These are phyloP conservation scores for Chrysemys picta DNA, from an alignment of 2,113 vertebrate genomes.

Conservation along the genomic window DNA sequence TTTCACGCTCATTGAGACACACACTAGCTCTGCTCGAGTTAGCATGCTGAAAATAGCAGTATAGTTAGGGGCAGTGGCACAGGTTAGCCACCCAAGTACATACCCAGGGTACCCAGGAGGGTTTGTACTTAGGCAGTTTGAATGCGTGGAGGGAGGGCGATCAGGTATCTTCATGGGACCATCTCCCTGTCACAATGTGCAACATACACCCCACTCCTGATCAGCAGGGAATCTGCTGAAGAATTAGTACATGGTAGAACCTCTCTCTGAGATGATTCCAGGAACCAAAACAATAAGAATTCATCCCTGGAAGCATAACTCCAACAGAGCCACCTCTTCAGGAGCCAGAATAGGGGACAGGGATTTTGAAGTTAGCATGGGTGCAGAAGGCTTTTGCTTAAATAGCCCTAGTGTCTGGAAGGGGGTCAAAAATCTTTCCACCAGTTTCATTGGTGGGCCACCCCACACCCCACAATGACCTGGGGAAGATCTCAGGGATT, in stretches of 20 bases:
- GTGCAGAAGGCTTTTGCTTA: not conserved
- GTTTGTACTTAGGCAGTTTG: not conserved
- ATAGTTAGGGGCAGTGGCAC: not conserved
- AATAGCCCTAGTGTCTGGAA: not conserved
- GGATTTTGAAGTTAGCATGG: not conserved
- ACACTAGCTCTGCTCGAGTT: not conserved
- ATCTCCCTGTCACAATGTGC: not conserved
- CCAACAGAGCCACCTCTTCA: not conserved
- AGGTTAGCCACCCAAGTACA: not conserved
- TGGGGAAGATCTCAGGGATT: not conserved
- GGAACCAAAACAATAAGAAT: not conserved
- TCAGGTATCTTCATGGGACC: not conserved
- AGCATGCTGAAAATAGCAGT: not conserved
- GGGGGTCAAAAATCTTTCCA: not conserved
- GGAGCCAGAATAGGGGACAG: too few species aligned
- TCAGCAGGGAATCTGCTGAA: not conserved
- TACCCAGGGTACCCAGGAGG: not conserved
- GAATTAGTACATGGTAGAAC: not conserved
- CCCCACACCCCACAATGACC: not conserved
- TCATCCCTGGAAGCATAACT: not conserved
- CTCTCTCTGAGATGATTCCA: not conserved
- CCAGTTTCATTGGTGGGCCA: not conserved
- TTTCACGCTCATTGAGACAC: not conserved
- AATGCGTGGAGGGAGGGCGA: not conserved
- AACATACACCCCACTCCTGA: not conserved